These are phyloP conservation scores for Emydocephalus ijimae DNA, from an alignment of 2,113 vertebrate species.

Conservation along the genomic window DNA sequence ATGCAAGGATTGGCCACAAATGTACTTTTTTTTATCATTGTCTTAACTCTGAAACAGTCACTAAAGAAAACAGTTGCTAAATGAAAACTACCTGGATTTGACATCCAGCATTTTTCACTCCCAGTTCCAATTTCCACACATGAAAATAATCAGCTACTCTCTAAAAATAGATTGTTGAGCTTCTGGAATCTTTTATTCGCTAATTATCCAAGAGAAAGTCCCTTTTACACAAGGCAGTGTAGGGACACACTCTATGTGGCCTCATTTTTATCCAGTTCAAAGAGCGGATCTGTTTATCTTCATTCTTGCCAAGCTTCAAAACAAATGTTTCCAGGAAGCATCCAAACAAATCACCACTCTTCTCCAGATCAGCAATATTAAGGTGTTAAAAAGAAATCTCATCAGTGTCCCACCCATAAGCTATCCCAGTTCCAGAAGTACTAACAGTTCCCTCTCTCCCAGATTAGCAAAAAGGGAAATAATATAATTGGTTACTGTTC, in stretches of 20 bases:
- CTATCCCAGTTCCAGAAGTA: neutral
- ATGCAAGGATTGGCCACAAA: neutral
- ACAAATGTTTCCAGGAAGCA: neutral
- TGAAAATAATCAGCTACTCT: neutral
- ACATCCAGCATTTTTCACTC: neutral
- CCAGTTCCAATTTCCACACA: neutral
- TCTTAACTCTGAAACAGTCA: neutral
- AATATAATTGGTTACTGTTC: neutral
- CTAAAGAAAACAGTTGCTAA: neutral
- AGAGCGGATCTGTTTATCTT: neutral
- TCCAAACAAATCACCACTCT: neutral
- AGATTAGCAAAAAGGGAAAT: neutral
- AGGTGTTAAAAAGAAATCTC: neutral
- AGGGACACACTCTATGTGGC: neutral
- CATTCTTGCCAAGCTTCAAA: neutral
- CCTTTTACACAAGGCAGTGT: neutral
- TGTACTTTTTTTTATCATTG: neutral
- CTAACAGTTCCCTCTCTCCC: neutral
- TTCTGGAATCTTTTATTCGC: neutral
- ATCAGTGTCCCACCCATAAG: neutral
- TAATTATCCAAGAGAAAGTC: neutral
- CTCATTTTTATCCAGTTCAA: neutral
- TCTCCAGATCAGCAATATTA: neutral
- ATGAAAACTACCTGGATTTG: neutral
- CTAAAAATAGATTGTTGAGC: neutral